Conservation (phyloP, 2,113 vertebrate species). For the Naja naja region DNA sequence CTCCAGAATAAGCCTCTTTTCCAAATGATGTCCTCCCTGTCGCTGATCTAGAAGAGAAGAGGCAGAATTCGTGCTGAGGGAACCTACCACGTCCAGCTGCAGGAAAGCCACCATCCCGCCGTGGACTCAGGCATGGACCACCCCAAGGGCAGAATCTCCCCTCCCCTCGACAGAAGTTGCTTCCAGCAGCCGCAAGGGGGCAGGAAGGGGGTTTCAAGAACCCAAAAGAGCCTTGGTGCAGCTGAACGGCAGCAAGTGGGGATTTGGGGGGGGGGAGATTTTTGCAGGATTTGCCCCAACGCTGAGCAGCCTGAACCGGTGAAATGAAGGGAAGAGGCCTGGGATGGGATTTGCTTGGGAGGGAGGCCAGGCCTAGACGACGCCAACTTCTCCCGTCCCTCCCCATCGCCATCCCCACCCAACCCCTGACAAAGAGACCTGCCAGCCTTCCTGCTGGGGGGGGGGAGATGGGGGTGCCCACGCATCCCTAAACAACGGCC, state of each 20-base stretch:
- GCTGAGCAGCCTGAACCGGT: neutral
- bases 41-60: neutral
- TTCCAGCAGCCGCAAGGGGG: neutral
- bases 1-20: neutral
- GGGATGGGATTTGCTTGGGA: neutral
- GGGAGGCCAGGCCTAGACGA: neutral
- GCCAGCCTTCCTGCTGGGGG: neutral
- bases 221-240: neutral
- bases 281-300: neutral
- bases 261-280: neutral
- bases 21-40: too few species aligned
- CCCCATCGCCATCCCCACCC: neutral
- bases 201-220: neutral
- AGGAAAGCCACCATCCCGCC: neutral
- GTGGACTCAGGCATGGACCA: neutral
- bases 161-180: neutral
- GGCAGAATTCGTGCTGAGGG: too few species aligned
- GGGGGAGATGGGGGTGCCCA: neutral
- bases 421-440: neutral
- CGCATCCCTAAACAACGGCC: neutral
- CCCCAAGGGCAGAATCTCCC: neutral
- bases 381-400: neutral
- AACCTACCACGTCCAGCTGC: neutral
- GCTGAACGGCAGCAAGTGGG: neutral
- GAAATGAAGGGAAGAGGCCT: neutral